Percentiles rank a stretch among this genome's conserved stretches.
Conservation (phyloP, 2,888 invertebrate species). For the Synanthedon andrenaeformis region DNA sequence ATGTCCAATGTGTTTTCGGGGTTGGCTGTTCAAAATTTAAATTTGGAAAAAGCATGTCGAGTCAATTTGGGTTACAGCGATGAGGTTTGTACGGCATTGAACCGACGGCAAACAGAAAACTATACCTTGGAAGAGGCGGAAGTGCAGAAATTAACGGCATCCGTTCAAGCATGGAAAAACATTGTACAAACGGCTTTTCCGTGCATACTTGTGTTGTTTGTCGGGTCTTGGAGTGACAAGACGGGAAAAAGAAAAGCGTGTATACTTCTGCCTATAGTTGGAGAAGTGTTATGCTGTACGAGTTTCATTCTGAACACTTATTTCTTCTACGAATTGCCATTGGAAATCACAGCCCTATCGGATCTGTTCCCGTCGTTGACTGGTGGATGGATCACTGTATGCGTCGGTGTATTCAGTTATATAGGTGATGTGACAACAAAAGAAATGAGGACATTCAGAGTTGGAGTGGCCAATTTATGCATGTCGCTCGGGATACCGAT, state of each 20-base stretch:
- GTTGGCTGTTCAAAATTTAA: constrained; percentile 85
- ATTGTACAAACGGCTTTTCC: constrained; percentile 70
- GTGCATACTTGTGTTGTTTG: constrained; percentile 66
- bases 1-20: constrained; percentile 78
- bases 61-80: constrained; percentile 82
- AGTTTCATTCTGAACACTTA: constrained; percentile 68
- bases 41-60: constrained; percentile 86
- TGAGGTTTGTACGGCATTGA: constrained; percentile 80
- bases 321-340: constrained; percentile 69
- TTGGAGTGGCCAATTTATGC: constrained; percentile 73
- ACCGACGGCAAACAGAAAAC: constrained; percentile 78
- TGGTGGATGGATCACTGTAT: constrained; percentile 72
- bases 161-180: constrained; percentile 70
- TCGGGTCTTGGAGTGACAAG: constrained; percentile 75
- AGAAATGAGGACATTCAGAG: constrained; percentile 72
- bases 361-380: constrained; percentile 69
- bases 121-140: constrained; percentile 75
- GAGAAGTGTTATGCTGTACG: constrained; percentile 64
- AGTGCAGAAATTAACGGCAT: constrained; percentile 71
- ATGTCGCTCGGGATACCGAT: constrained; percentile 72
- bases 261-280: constrained; percentile 68
- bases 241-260: constrained; percentile 70
- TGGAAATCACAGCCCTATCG: constrained; percentile 67
- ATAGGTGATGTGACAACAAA: constrained; percentile 72
- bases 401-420: constrained; percentile 74